Base-by-base conservation (phyloP, 1,140 invertebrate species). In the Chymomyza costata region DNA sequence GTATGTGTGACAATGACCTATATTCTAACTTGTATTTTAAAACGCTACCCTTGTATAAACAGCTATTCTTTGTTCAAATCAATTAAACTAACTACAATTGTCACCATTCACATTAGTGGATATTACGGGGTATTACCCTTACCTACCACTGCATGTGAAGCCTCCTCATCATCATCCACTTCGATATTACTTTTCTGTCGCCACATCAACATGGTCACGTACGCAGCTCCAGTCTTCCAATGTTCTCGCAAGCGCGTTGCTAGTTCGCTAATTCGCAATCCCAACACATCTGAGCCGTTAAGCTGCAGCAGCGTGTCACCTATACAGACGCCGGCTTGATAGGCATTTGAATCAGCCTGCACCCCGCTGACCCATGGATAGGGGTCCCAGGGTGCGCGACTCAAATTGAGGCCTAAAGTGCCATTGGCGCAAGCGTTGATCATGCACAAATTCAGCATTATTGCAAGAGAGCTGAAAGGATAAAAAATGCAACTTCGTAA, bases 291-390 rank as follows among this genome's bases (percentile, higher is more conserved):
- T 25, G 41, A 54, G 15, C 82, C 83, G 47, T 86, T 86, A 1
- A 86, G 63, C 53, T 86, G 82, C n/a, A 86, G 46, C 17, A 86
- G 50, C 8, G 83, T 86, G 43, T 86, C 86, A 6, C 86, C 86
- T 11, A 74, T 50, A 28, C 71, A 59, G 32, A 86, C 52, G 8
- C 86, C 86, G 1, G 85, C 84, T 3, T 54, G 45, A 6, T 84
- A 65, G 11, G 86, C 85, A 52, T 53, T 82, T 8, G 86, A 86
- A 28, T 73, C 74, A 13, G 59, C 58, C 46, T 80, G 73, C 54
- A 86, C 82, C 8, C 70, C 76, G 68, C 83, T 85, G 31, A 86
- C 86, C 86, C 86, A 86, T 0, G 86, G 86, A 71, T 86, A 86
- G 0, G 86, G 84, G 47, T 86, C 86, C 81, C 84, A 86, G 41